phyloP scores from a whole-genome alignment of 2,113 vertebrate genomes.

The Zosterops hypoxanthus region DNA sequence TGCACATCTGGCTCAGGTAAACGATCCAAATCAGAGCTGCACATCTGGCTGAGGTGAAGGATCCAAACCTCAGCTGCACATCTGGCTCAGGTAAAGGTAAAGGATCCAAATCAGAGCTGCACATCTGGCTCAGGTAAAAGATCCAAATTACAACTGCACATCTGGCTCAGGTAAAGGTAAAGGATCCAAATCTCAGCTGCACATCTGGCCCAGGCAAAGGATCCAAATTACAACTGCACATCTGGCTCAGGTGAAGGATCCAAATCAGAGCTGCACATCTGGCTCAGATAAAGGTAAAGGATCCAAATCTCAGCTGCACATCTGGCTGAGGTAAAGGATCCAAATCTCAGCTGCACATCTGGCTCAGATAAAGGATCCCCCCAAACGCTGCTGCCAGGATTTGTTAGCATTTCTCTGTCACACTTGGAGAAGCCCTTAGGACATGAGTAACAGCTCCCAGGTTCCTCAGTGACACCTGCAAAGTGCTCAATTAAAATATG shows the following conservation, averaged over 20 bases:
- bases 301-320: no score
- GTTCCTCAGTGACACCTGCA: neutral
- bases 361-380: neutral
- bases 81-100: accelerated
- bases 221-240: neutral
- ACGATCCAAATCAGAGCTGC: neutral
- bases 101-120: neutral
- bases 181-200: neutral
- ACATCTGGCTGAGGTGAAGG: neutral
- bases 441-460: neutral
- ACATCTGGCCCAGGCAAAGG: neutral
- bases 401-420: neutral
- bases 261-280: neutral
- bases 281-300: accelerated
- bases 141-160: no score
- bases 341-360: neutral
- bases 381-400: neutral
- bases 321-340: neutral
- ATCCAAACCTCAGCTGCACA: neutral
- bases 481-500: neutral
- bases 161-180: neutral
- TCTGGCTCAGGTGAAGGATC: neutral
- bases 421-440: neutral
- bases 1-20: neutral
- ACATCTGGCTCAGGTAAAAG: neutral